Evolutionary conservation across 2,888 invertebrate species (phyloP), one percentile per base, ranked within the genome.

Genomic region (Plebejus argus): DNA sequence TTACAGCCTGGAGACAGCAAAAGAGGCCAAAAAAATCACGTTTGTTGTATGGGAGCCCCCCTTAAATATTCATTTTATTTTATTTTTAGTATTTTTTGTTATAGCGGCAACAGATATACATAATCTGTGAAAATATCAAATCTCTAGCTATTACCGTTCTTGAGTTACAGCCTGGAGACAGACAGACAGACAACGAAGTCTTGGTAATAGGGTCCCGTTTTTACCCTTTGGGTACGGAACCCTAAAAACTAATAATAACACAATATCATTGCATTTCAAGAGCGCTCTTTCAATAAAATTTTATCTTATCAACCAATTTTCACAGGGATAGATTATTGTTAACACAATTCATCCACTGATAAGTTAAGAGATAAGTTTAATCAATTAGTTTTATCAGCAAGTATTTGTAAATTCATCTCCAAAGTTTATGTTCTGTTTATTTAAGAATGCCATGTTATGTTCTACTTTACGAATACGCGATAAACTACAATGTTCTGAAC

Each of bases 301-400:
- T 66, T 66, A 66, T 66, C 66, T 33, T 66, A 33, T 66, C 66
- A 66, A 66, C 66, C 66, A 66, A 66, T 66, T 66, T 66, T 66
- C 18, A 66, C 15, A 66, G 66, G 28, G 66, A 66, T 66, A 66
- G 28, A 23, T 12, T 66, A 23, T 66, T 66, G 28, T 28, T 12
- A 28, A 33, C 15, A 23, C 23, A 66, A 18, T 23, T 61, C 20
- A 66, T 66, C 66, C 28, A 12, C 23, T 66, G 66, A 66, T 66
- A 66, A 72, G 39, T 20, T 45, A 2, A 5, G 12, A 28, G 28
- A 66, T 28, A 66, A 66, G 28, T 28, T 66, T 28, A 15, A 28
- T 15, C 10, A 66, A 6, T 23, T 20, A 23, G 23, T 61, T 23
- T 10, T 20, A 61, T 61, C 10, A 61, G 61, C 61, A 23, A 61